Conservation (phyloP, 2,888 invertebrate genomes). For the Chrysina gloriosa region DNA sequence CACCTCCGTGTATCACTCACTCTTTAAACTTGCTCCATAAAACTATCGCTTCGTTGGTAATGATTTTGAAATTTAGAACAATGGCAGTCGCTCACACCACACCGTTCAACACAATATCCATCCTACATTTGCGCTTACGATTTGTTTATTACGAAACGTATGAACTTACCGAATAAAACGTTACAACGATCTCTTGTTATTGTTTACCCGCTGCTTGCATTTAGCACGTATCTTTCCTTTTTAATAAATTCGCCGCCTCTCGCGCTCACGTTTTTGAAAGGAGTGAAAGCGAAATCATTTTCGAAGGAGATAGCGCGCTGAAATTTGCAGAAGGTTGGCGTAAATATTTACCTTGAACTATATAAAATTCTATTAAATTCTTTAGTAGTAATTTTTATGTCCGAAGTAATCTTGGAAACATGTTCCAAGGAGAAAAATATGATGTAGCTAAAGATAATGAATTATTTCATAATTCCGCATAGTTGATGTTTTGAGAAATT, state of each 20-base stretch:
- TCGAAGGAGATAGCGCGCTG: neutral
- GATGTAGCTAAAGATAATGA: no score
- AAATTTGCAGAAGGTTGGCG: constrained; percentile 16
- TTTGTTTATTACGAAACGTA: neutral
- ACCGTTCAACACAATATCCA: neutral
- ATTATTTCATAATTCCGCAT: no score
- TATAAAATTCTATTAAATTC: constrained; percentile 22
- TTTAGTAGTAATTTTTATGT: neutral
- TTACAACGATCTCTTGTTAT: neutral
- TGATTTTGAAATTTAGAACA: constrained; percentile 38
- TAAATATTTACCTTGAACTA: constrained; percentile 34
- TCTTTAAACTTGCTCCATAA: constrained; percentile 34
- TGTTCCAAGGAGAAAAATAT: neutral
- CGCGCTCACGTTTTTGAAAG: neutral
- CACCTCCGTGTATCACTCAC: constrained; percentile 10
- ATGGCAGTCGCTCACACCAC: constrained; percentile 14
- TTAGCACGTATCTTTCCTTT: neutral
- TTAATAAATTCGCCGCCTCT: neutral
- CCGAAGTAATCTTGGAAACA: neutral
- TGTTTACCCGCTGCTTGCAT: neutral
- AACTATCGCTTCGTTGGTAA: constrained; percentile 17
- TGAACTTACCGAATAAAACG: no score
- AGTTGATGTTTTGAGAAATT: no score
- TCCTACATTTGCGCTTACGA: neutral
- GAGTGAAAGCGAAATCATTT: neutral